Percentiles rank a stretch among this genome's conserved stretches.
phyloP scores from a whole-genome alignment of 2,113 vertebrate genomes.

The Mandrillus leucophaeus region DNA sequence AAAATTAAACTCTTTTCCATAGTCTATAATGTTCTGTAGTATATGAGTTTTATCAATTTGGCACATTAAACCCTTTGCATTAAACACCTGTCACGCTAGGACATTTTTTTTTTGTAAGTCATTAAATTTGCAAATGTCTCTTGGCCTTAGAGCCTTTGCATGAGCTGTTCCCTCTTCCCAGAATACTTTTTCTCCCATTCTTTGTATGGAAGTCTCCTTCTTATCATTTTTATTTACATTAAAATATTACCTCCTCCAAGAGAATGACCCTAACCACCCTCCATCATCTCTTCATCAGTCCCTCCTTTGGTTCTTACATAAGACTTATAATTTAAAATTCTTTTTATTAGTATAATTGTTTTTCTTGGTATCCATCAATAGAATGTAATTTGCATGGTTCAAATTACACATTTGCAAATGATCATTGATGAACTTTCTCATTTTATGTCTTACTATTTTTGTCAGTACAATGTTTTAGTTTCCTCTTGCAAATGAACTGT shows the following conservation, averaged over 20 bases:
- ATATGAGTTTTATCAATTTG: not conserved
- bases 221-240: not conserved
- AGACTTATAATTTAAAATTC: not conserved
- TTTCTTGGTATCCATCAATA: not conserved
- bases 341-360: constrained; percentile 17
- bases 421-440: not conserved
- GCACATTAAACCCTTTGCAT: not conserved
- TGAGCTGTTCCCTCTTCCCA: not conserved
- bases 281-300: not conserved
- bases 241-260: not conserved
- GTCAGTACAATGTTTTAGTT: not conserved
- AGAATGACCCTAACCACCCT: not conserved
- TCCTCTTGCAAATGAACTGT: constrained; percentile 42
- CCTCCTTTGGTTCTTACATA: not conserved
- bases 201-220: not conserved
- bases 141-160: not conserved
- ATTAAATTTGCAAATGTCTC: not conserved
- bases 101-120: not conserved
- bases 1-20: not conserved
- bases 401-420: not conserved
- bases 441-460: constrained; percentile 36
- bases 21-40: not conserved
- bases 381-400: not conserved
- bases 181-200: not conserved
- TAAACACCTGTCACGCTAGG: not conserved